Conservation (phyloP, 2,113 vertebrate genomes). For the Microtus richardsoni region DNA sequence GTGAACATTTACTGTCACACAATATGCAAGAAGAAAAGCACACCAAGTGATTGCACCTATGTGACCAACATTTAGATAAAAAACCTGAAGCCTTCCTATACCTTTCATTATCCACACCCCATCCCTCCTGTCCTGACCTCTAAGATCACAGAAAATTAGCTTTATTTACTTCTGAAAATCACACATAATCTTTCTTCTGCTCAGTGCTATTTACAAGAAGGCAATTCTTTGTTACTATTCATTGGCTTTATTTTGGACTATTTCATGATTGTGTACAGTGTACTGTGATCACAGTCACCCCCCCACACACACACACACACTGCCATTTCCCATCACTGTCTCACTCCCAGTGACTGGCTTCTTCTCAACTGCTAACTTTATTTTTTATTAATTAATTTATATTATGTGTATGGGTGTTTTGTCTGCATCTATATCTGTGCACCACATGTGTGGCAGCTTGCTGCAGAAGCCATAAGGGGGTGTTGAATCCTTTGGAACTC, state of each 20-base stretch:
- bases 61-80: background rate
- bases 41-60: background rate
- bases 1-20: background rate
- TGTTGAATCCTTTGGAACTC: background rate
- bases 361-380: background rate
- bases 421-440: background rate
- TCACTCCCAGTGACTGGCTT: background rate
- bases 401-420: background rate
- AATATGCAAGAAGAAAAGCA: background rate
- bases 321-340: background rate
- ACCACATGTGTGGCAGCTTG: background rate
- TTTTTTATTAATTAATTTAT: background rate
- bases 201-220: constrained; percentile 5
- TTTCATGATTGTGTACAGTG: background rate
- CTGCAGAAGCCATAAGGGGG: background rate
- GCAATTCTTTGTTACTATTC: background rate
- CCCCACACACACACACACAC: background rate
- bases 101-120: background rate
- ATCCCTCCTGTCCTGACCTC: background rate
- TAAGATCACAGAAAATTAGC: background rate
- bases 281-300: background rate
- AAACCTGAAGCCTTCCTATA: background rate
- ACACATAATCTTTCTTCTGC: background rate
- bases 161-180: constrained; percentile 4
- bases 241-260: background rate